Percentiles rank a stretch among this genome's conserved stretches.
Evolutionary conservation across 2,113 vertebrate species (phyloP).

Genomic region (Rhea pennata): DNA sequence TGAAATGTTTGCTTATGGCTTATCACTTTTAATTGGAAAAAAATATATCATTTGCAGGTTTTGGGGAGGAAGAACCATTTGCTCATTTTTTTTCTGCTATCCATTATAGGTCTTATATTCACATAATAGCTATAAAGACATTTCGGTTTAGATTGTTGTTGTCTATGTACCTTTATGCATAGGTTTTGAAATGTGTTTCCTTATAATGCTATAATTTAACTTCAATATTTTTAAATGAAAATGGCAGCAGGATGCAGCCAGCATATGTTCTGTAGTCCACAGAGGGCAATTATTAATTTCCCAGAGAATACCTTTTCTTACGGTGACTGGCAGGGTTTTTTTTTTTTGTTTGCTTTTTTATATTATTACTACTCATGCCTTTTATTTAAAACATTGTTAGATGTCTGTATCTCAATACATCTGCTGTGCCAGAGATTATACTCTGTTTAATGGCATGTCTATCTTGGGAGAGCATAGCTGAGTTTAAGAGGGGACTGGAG

Average conservation of each 20-base stretch:
- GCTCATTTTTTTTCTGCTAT: neutral
- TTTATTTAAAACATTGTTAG: constrained; percentile 32
- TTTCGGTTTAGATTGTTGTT: neutral
- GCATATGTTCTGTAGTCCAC: constrained; percentile 24
- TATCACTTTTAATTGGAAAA: neutral
- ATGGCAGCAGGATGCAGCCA: constrained; percentile 36
- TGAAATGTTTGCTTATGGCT: neutral
- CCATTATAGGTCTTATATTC: rapidly evolving
- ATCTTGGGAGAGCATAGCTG: neutral
- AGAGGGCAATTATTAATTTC: constrained; percentile 49
- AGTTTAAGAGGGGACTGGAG: neutral
- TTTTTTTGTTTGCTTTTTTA: neutral
- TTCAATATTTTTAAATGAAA: neutral
- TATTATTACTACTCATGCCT: neutral
- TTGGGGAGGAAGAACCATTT: neutral
- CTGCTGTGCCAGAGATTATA: constrained; percentile 32
- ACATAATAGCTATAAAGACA: neutral
- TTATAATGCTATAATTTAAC: neutral
- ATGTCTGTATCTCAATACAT: constrained; percentile 8
- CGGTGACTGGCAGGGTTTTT: neutral
- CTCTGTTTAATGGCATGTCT: neutral
- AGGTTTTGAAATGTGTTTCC: neutral
- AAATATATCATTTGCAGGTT: neutral
- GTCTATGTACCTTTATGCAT: neutral
- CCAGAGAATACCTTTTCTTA: constrained; percentile 16